A percentile compares a stretch with the other conserved stretches of the same genome.
Evolutionary conservation across 2,113 vertebrate genomes (phyloP).

Genomic region (Myotis yumanensis): DNA sequence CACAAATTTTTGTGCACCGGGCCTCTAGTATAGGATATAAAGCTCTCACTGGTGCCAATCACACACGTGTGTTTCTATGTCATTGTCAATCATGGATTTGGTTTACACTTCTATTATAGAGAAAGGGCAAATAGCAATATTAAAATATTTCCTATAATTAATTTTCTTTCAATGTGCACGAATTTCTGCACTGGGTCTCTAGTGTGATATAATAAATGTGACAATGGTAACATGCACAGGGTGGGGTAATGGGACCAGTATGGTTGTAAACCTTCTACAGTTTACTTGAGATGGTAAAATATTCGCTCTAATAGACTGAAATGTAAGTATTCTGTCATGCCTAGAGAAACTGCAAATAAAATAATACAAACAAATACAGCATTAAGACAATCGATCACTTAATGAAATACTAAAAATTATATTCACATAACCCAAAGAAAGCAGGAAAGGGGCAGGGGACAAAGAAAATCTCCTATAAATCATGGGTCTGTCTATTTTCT

Average conservation of each 20-base stretch:
- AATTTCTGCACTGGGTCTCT: too few species aligned
- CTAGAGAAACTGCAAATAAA: background rate
- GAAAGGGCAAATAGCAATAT: too few species aligned
- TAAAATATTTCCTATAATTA: too few species aligned
- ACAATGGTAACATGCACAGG: rapidly evolving
- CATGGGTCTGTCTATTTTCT: background rate
- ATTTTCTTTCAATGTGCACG: too few species aligned
- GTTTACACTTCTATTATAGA: too few species aligned
- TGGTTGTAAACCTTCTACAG: background rate
- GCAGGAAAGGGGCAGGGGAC: rapidly evolving
- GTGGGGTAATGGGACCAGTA: rapidly evolving
- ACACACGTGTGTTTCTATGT: too few species aligned
- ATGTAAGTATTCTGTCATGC: background rate
- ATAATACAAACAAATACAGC: background rate
- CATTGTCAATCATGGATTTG: too few species aligned
- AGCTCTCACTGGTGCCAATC: too few species aligned
- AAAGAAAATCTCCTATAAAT: background rate
- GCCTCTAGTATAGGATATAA: too few species aligned
- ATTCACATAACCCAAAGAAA: background rate
- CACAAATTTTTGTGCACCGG: too few species aligned
- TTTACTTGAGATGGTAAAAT: too few species aligned
- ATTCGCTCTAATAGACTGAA: background rate
- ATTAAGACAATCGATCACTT: rapidly evolving
- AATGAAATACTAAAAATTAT: background rate
- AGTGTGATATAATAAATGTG: background rate